Base-by-base conservation (phyloP, 2,888 invertebrate species). In the Dione juno region DNA sequence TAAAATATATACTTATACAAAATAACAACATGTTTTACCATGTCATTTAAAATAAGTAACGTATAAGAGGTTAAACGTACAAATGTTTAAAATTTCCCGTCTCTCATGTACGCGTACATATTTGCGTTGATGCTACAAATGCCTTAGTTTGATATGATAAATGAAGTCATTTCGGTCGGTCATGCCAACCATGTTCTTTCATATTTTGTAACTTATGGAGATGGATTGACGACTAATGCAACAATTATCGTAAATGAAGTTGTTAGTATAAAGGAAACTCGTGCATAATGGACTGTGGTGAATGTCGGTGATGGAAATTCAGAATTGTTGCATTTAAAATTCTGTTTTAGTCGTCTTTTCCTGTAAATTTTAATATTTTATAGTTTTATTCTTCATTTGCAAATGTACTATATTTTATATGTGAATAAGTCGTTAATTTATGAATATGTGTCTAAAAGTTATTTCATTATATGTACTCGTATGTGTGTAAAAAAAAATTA, bases 71-170 rank as follows among this genome's bases (percentile, higher is more conserved):
- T 40, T 8, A 48, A 37, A 37, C 13, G 14, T 35, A 13, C 14
- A 37, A 48, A 48, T 37, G 67, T 57, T 69, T 43, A 72, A 66
- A 74, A 69, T 71, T 76, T 71, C 65, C 50, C 63, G 72, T 75
- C 72, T 69, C n/a, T 64, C 72, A 69, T 68, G 50, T 68, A 58
- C 70, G 71, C 64, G 67, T 45, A 75, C 72, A 61, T 74, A 74
- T 74, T 74, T 70, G 64, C 64, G 28, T 10, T 45, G 37, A 64
- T 21, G 21, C 21, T 19, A 69, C 70, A 74, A 74, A 75, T 71
- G 72, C 63, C 67, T 67, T 63, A 58, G 74, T 72, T 69, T 67
- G 65, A 63, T 66, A 50, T 74, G 73, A 75, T 66, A 68, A 67
- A 75, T 75, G 69, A 70, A 68, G 65, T 70, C 70, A 74, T 50